phyloP scores from a whole-genome alignment of 2,888 invertebrate genomes.

The Tuberolachnus salignus region DNA sequence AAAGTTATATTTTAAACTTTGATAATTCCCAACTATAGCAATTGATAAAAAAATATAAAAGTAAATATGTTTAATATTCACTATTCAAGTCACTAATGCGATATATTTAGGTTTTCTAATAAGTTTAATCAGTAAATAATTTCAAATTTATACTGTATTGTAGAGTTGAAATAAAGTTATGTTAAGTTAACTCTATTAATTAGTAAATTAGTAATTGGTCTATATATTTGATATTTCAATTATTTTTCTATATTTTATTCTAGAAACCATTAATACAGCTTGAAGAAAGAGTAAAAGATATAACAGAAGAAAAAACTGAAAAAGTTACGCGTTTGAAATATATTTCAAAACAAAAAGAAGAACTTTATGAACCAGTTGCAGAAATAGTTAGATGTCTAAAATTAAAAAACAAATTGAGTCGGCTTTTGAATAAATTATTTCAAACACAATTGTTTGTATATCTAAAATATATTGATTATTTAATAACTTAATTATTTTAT shows the following conservation, averaged over 20 bases:
- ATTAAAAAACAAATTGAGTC: slow-evolving; percentile 76
- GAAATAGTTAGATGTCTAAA: slow-evolving; percentile 79
- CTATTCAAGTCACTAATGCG: no score
- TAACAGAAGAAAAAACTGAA: slow-evolving; percentile 76
- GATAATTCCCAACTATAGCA: no score
- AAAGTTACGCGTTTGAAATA: slow-evolving; percentile 84
- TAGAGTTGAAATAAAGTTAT: no score
- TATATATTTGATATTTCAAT: no score
- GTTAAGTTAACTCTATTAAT: no score
- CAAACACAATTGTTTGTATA: slow-evolving; percentile 72
- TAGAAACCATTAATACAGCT: slow-evolving; percentile 81
- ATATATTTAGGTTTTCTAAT: no score
- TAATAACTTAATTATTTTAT: background rate
- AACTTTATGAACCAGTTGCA: slow-evolving; percentile 78
- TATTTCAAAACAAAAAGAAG: slow-evolving; percentile 80
- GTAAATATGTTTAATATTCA: no score
- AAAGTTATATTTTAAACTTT: no score
- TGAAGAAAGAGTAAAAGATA: slow-evolving; percentile 73
- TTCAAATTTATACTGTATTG: no score
- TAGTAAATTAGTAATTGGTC: no score
- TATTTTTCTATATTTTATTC: slow-evolving; percentile 49
- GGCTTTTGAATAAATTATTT: slow-evolving; percentile 73
- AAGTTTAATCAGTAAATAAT: no score
- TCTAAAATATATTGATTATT: background rate
- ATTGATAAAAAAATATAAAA: no score